Percentiles rank a stretch among this genome's conserved stretches.
Evolutionary conservation across 2,113 vertebrate species (phyloP).

Genomic region (Petrocephalus microphthalmus): DNA sequence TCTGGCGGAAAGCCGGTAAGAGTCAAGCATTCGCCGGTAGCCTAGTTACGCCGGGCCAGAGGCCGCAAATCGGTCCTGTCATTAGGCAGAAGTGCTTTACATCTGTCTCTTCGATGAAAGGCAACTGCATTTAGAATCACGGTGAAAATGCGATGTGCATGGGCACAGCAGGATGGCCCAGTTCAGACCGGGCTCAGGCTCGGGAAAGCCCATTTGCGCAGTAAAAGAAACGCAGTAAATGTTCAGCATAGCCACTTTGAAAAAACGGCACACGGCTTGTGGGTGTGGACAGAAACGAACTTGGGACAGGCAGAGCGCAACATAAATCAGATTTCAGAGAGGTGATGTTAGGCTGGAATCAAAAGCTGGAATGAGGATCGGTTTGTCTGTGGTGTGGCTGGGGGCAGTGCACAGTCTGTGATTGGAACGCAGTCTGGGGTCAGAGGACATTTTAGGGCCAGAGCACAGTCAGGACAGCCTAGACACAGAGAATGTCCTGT

Average conservation of each 20-base stretch:
- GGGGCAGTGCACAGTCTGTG: neutral
- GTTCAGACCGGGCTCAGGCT: slow-evolving; percentile 24
- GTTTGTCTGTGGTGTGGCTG: neutral
- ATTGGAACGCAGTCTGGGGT: neutral
- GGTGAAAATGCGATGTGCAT: slow-evolving; percentile 61
- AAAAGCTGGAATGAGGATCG: neutral
- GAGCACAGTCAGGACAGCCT: neutral
- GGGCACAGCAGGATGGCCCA: slow-evolving; percentile 48
- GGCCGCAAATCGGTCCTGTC: slow-evolving; percentile 39
- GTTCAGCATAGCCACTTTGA: neutral
- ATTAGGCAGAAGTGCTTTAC: slow-evolving; percentile 53
- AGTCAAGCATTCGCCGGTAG: slow-evolving; percentile 25
- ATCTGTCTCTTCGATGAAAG: slow-evolving; percentile 61
- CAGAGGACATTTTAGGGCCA: neutral
- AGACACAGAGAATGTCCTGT: neutral
- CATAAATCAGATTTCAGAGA: neutral
- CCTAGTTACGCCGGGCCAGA: slow-evolving; percentile 43
- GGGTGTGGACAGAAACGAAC: neutral
- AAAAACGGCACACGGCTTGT: neutral
- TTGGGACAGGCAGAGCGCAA: neutral
- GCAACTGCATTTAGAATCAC: slow-evolving; percentile 60
- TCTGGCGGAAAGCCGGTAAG: slow-evolving; percentile 98
- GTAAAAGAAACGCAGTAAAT: slow-evolving; percentile 13
- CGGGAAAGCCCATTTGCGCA: neutral
- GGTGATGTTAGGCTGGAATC: neutral